Conservation (phyloP, 2,888 invertebrate species). For the Acanthosoma haemorrhoidale region DNA sequence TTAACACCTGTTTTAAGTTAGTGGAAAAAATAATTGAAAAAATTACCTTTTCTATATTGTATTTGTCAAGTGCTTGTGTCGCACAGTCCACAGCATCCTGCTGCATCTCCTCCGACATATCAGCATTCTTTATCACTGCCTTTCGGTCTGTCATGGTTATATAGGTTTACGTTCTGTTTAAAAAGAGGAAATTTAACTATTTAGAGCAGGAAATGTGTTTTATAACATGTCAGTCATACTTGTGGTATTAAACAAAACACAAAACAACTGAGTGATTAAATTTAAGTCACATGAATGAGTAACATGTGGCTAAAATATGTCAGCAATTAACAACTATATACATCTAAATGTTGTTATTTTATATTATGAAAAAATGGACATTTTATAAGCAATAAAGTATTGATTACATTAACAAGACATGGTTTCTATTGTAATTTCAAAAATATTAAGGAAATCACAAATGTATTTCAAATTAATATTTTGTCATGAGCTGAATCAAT, state of each 20-base stretch:
- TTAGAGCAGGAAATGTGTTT: not conserved
- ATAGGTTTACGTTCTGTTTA: not conserved
- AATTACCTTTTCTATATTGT: conserved; percentile 92
- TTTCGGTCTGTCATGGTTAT: conserved; percentile 95
- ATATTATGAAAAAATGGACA: too few species aligned
- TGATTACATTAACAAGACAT: not conserved
- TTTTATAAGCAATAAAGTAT: not conserved
- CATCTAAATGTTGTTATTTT: not conserved
- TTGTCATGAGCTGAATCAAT: not conserved
- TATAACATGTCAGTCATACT: not conserved
- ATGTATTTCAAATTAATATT: not conserved
- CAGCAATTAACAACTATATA: not conserved
- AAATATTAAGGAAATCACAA: not conserved
- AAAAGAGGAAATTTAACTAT: conserved; percentile 3
- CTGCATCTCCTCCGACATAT: conserved; percentile 99
- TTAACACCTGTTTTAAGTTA: not conserved
- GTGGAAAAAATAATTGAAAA: not conserved
- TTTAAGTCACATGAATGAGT: conserved; percentile 1
- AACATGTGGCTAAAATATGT: not conserved
- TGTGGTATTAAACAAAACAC: conserved; percentile 9
- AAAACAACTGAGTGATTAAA: conserved; percentile 13
- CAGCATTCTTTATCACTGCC: conserved; percentile 99
- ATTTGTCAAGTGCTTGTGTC: conserved; percentile 96
- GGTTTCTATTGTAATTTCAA: too few species aligned
- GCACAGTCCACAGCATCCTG: conserved; percentile 99